Evolutionary conservation across 2,113 vertebrate genomes (phyloP), one percentile per base, ranked within the genome.

Genomic region (Pogona vitticeps): DNA sequence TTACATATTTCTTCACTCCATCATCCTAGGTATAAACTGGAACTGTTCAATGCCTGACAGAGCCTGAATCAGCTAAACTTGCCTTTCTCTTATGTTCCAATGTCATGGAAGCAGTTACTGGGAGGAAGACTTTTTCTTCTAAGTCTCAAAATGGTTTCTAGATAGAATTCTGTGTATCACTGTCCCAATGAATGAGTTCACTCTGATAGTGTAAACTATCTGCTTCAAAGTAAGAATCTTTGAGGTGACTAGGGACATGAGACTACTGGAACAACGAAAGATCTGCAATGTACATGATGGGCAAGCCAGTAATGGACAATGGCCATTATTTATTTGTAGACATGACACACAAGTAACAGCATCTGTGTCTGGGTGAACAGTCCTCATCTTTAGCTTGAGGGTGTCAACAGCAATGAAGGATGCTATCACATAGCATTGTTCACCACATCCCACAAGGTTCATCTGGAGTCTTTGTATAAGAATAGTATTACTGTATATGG

Each of bases 41-140:
- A n/a, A n/a, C n/a, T n/a, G n/a, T n/a, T n/a, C n/a, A n/a, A n/a
- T n/a, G n/a, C n/a, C n/a, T n/a, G n/a, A n/a, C n/a, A n/a, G n/a
- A n/a, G n/a, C n/a, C n/a, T n/a, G n/a, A n/a, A n/a, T n/a, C n/a
- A n/a, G n/a, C n/a, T n/a, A n/a, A n/a, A n/a, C n/a, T n/a, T n/a
- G n/a, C n/a, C n/a, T n/a, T n/a, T n/a, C n/a, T n/a, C n/a, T n/a
- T n/a, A n/a, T n/a, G n/a, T n/a, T n/a, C n/a, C n/a, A n/a, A n/a
- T n/a, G 78, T 95, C 94, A 95, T 93, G 40, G 94, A 96, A 65
- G 96, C 90, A 0, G 93, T 95, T 61, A 94, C 88, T 76, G 96
- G 79, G 46, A 95, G 95, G 71, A 96, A 82, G 56, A 95, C 89
- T 18, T 95, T 84, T 94, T 96, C 78, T 82, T 94, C 84, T 93